Evolutionary conservation across 2,113 vertebrate species (phyloP).

Genomic region (Psittacula cyanocephala): DNA sequence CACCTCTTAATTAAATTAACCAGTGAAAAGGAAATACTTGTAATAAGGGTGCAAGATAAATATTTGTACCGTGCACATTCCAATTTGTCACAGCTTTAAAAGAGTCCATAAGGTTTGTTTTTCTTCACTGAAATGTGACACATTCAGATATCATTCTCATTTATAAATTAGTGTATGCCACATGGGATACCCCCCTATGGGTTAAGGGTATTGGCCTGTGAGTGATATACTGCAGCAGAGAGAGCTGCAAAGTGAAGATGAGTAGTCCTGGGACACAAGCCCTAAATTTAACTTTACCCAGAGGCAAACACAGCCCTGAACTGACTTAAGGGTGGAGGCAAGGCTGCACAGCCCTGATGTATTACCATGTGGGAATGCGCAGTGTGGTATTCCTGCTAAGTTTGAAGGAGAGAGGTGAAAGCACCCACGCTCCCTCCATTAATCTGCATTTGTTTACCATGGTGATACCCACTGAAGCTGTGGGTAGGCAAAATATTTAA

Average conservation of each 20-base stretch:
- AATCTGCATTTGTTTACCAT: background rate
- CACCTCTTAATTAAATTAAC: slow-evolving; percentile 61
- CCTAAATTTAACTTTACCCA: slow-evolving; percentile 26
- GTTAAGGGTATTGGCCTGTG: slow-evolving; percentile 45
- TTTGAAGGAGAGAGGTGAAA: background rate
- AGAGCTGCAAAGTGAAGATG: slow-evolving; percentile 19
- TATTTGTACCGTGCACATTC: slow-evolving; percentile 42
- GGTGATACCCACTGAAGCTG: background rate
- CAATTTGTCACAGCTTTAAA: slow-evolving; percentile 73
- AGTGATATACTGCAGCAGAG: slow-evolving; percentile 65
- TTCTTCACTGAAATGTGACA: slow-evolving; percentile 63
- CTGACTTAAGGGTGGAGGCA: background rate
- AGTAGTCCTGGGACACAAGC: slow-evolving; percentile 7
- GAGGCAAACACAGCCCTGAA: slow-evolving; percentile 5
- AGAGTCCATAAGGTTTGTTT: slow-evolving; percentile 62
- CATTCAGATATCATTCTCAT: slow-evolving; percentile 60
- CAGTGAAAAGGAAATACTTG: slow-evolving; percentile 67
- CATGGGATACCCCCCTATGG: slow-evolving; percentile 45
- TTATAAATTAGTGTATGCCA: slow-evolving; percentile 69
- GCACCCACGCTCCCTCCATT: background rate
- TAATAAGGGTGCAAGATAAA: slow-evolving; percentile 73
- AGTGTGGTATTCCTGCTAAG: background rate
- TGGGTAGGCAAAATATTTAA: background rate
- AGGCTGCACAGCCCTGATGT: background rate
- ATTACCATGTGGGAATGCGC: background rate